Evolutionary conservation across 2,888 invertebrate genomes (phyloP).

Genomic region (Trachelus tabidus): DNA sequence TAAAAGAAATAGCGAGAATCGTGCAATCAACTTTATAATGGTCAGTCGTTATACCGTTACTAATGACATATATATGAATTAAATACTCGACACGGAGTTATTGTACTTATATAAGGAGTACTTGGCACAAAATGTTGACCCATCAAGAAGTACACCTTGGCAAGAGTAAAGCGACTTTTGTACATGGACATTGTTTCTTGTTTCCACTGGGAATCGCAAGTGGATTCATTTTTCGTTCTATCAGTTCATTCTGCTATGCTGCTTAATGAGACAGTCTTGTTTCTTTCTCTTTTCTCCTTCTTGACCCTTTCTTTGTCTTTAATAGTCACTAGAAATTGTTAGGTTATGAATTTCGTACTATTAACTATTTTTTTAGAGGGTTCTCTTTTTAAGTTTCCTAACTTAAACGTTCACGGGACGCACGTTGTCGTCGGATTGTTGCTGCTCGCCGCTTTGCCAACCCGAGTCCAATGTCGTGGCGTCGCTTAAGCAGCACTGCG

Average conservation of each 20-base stretch:
- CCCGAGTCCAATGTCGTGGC: constrained; percentile 76
- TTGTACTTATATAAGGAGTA: constrained; percentile 3
- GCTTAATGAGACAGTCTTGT: constrained; percentile 9
- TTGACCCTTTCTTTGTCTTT: background rate
- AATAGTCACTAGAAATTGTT: background rate
- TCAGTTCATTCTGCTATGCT: background rate
- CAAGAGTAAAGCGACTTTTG: constrained; percentile 56
- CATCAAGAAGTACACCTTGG: constrained; percentile 31
- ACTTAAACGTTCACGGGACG: constrained; percentile 58
- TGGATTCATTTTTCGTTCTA: background rate
- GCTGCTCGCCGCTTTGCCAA: constrained; percentile 73
- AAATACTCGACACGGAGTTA: constrained; percentile 3
- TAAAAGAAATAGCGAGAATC: background rate
- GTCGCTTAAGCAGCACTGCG: constrained; percentile 70
- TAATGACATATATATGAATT: background rate
- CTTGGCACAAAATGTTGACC: background rate
- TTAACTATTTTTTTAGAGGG: background rate
- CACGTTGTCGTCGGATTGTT: constrained; percentile 53
- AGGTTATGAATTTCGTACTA: background rate
- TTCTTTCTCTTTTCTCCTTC: constrained; percentile 4
- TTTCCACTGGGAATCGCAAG: background rate
- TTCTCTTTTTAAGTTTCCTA: background rate
- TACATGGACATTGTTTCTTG: constrained; percentile 42
- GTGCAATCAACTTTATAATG: background rate
- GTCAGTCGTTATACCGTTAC: background rate